A percentile compares a stretch with the other conserved stretches of the same genome.
These are phyloP conservation scores for Amphimallon solstitiale DNA, from an alignment of 2,888 invertebrate species.

Conservation along the genomic window DNA sequence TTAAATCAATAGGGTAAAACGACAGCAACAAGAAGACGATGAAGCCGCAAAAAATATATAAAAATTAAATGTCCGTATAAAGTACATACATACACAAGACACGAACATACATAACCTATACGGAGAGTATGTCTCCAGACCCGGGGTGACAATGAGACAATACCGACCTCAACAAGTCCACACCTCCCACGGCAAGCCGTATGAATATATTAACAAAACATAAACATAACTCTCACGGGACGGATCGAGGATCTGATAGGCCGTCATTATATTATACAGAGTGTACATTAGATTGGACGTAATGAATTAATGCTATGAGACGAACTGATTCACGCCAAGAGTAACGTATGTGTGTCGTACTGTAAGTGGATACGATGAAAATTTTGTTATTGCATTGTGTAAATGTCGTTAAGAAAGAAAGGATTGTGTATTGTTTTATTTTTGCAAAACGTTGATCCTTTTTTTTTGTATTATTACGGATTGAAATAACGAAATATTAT, in stretches of 20 bases:
- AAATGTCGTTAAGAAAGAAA: too few relatives aligned
- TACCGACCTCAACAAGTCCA: constrained; percentile 53
- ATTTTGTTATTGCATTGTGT: too few relatives aligned
- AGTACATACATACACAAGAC: constrained; percentile 27
- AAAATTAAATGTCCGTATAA: constrained; percentile 20
- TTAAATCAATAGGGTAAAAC: constrained; percentile 43
- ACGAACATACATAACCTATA: constrained; percentile 45
- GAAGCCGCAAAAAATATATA: constrained; percentile 41
- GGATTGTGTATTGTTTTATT: too few relatives aligned
- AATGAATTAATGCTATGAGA: constrained; percentile 39
- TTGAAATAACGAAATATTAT: too few relatives aligned
- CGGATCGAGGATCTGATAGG: constrained; percentile 48
- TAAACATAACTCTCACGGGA: constrained; percentile 58
- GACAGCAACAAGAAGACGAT: constrained; percentile 39
- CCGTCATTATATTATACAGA: constrained; percentile 46
- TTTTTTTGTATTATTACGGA: too few relatives aligned
- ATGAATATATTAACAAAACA: constrained; percentile 60
- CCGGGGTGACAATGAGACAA: constrained; percentile 49
- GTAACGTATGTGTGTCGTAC: background rate
- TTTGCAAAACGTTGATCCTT: too few relatives aligned
- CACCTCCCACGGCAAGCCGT: constrained; percentile 56
- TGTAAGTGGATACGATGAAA: background rate
- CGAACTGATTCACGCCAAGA: constrained; percentile 30
- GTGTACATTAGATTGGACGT: constrained; percentile 41
- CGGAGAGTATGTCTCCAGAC: constrained; percentile 42